Evolutionary conservation across 2,888 invertebrate genomes (phyloP).

Genomic region (Drosophila paramelanica): DNA sequence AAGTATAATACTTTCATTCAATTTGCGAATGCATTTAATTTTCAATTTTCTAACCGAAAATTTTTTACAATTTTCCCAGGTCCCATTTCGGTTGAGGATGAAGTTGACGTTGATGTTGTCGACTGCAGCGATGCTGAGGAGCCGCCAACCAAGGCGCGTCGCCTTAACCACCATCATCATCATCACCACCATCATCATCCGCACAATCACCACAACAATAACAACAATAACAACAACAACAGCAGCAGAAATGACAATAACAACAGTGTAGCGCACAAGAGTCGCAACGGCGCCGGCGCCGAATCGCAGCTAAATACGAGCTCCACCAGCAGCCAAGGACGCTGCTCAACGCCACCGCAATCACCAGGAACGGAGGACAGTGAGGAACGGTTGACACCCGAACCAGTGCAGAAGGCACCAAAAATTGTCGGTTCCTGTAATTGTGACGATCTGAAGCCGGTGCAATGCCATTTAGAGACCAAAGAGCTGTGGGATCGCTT

Average conservation of each 20-base stretch:
- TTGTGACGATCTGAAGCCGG: conserved; percentile 92
- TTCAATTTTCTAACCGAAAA: conserved; percentile 26
- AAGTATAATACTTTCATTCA: conserved; percentile 27
- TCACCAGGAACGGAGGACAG: conserved; percentile 84
- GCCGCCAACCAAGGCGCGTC: conserved; percentile 80
- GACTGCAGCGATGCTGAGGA: conserved; percentile 89
- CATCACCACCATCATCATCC: conserved; percentile 38
- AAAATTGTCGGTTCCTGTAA: conserved; percentile 89
- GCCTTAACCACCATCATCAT: conserved; percentile 70
- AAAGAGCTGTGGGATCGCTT: conserved; percentile 99
- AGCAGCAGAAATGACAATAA: conserved; percentile 49
- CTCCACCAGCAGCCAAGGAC: conserved; percentile 82
- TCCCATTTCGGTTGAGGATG: conserved; percentile 87
- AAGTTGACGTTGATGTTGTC: conserved; percentile 90
- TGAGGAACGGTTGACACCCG: conserved; percentile 84
- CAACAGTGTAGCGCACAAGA: conserved; percentile 22
- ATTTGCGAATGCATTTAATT: conserved; percentile 46
- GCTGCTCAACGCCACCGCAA: conserved; percentile 84
- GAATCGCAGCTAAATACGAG: conserved; percentile 76
- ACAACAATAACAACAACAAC: conserved; percentile 46
- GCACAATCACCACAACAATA: conserved; percentile 42
- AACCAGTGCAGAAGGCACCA: conserved; percentile 85
- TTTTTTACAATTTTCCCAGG: conserved; percentile 70
- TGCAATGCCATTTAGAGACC: conserved; percentile 96
- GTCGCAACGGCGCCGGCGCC: conserved; percentile 45